Evolutionary conservation across 1,140 invertebrate genomes (phyloP).

Genomic region (Brachionus rubens): DNA sequence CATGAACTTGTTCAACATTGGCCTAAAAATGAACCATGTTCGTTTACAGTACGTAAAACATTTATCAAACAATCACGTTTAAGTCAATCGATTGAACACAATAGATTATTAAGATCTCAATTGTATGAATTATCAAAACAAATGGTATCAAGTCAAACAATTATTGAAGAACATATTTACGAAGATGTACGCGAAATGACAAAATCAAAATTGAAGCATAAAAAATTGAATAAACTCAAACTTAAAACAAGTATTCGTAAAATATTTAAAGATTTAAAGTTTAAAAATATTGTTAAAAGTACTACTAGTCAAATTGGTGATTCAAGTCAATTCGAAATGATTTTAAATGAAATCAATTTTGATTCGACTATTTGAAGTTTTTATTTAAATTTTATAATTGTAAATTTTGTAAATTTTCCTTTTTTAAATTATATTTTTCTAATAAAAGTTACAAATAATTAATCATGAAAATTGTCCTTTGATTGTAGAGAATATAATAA

Average conservation of each 20-base stretch:
- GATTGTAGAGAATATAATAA: no score
- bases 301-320: not conserved
- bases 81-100: not conserved
- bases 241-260: not conserved
- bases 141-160: not conserved
- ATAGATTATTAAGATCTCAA: not conserved
- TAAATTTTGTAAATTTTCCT: no score
- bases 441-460: no score
- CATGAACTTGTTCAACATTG: not conserved
- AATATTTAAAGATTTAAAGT: not conserved
- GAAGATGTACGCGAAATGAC: not conserved
- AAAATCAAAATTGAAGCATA: not conserved
- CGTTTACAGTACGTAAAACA: not conserved
- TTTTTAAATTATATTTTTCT: no score
- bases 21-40: not conserved
- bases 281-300: not conserved
- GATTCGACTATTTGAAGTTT: not conserved
- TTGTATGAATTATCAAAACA: not conserved
- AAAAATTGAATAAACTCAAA: not conserved
- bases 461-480: no score
- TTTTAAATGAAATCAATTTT: conserved; percentile 25
- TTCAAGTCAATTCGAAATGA: conserved; percentile 1
- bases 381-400: not conserved
- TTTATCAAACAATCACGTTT: not conserved
- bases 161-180: not conserved